Base-by-base conservation (phyloP, 2,113 vertebrate species). In the Pterocles gutturalis region DNA sequence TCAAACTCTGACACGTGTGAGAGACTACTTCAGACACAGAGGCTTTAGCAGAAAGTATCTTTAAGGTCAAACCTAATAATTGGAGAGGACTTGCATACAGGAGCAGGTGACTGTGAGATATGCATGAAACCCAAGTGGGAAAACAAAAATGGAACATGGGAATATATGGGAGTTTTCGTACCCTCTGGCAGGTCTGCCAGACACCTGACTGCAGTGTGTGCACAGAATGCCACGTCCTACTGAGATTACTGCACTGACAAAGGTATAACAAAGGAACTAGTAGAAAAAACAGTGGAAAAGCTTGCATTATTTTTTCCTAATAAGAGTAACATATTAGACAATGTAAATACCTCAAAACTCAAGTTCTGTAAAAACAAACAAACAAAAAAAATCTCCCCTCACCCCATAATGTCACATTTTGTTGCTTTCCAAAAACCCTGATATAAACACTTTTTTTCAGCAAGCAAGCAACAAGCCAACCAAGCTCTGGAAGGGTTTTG, bases 391-490 rank as follows among this genome's bases (percentile, higher is more conserved):
- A n/a, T n/a, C 11, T 64, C 26, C 26, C 41, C 43, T 33, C 12
- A 34, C 48, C 7, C 18, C 18, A 26, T 17, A 93, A 89, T 60
- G 87, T 62, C 46, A 67, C 17, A 75, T 84, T 92, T 69, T 84
- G 26, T 69, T 92, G 33, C 90, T 95, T 93, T 96, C 96, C 65
- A 92, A 93, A 92, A 92, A 76, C 84, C 77, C 65, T 84, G 83
- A 89, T 82, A 78, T 54, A 92, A 90, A 95, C 88, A 93, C 24
- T 84, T 95, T 83, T 85, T 80, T 75, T 78, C 71, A 93, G 46
- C 71, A 91, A 95, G 76, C 55, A 86, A 94, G 55, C 41, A 75
- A 75, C 38, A 91, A 96, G 94, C 95, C 95, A 96, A 62, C 54
- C 46, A 92, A 93, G 66, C 31, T 69, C 28, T 95, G 83, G 77